A percentile compares a stretch with the other conserved stretches of the same genome.
These are phyloP conservation scores for Disparrhopalites patrizii DNA, from an alignment of 2,888 invertebrate genomes.

Conservation along the genomic window DNA sequence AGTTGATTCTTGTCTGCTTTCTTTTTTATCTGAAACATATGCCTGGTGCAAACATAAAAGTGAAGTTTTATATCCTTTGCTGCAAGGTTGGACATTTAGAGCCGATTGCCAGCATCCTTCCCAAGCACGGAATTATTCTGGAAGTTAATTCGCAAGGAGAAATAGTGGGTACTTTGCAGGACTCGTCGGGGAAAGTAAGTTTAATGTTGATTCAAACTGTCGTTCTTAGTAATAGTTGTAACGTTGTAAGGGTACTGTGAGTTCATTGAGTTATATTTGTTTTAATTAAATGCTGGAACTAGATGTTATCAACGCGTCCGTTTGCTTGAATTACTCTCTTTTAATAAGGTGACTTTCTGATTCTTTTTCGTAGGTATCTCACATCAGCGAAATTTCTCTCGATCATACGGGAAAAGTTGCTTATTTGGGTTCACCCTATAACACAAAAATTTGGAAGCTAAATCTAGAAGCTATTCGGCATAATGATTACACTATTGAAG, in stretches of 20 bases:
- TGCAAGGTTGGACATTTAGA: slow-evolving; percentile 65
- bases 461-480: slow-evolving; percentile 30
- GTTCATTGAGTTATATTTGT: background rate
- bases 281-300: background rate
- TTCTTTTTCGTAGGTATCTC: slow-evolving; percentile 36
- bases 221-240: background rate
- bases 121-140: slow-evolving; percentile 58
- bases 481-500: background rate
- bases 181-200: slow-evolving; percentile 16
- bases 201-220: background rate
- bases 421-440: slow-evolving; percentile 47
- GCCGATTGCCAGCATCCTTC: slow-evolving; percentile 52
- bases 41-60: background rate
- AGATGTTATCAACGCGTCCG: background rate
- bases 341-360: background rate
- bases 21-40: background rate
- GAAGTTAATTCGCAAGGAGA: slow-evolving; percentile 69
- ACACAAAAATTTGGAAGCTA: slow-evolving; percentile 44
- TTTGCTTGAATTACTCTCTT: background rate
- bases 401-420: slow-evolving; percentile 43
- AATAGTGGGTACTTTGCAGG: slow-evolving; percentile 62
- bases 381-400: slow-evolving; percentile 43
- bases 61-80: slow-evolving; percentile 42
- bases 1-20: background rate
- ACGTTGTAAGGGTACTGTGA: background rate